Evolutionary conservation across 1,140 invertebrate species (phyloP).

Genomic region (Temnothorax curvispinosus): DNA sequence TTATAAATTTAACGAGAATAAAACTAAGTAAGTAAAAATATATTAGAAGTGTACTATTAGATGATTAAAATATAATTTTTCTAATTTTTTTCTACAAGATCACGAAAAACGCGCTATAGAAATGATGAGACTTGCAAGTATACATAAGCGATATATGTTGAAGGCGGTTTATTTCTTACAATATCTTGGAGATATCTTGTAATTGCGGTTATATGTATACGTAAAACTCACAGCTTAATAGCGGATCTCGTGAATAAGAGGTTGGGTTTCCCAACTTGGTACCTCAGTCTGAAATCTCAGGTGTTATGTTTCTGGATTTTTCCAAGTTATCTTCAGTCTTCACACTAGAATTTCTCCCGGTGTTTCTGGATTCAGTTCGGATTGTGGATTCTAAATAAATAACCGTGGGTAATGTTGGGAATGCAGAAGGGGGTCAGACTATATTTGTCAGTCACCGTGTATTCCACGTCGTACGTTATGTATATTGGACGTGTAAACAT

Average conservation of each 20-base stretch:
- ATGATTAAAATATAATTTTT: not conserved
- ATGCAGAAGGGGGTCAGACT: not conserved
- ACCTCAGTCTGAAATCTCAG: conserved; percentile 28
- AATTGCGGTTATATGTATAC: conserved; percentile 18
- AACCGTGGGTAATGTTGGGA: conserved; percentile 13
- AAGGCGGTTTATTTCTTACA: not conserved
- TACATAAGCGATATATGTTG: not conserved
- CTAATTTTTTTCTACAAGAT: not conserved
- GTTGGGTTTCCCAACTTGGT: conserved; percentile 7
- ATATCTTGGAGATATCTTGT: conserved; percentile 13
- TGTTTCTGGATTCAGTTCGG: conserved; percentile 29
- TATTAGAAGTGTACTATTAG: not conserved
- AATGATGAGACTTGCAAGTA: not conserved
- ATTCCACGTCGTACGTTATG: not conserved
- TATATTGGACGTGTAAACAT: conserved; percentile 24
- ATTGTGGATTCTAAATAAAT: conserved; percentile 27
- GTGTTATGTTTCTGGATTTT: conserved; percentile 29
- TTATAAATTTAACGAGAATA: not conserved
- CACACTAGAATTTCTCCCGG: not conserved
- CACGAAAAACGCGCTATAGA: not conserved
- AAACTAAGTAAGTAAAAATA: not conserved
- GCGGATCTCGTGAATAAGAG: conserved; percentile 28
- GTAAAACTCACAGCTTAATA: conserved; percentile 18
- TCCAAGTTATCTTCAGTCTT: conserved; percentile 12
- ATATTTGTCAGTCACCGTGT: conserved; percentile 23